Evolutionary conservation across 2,113 vertebrate genomes (phyloP), one percentile per base, ranked within the genome.

Genomic region (Corydoras maculifer): DNA sequence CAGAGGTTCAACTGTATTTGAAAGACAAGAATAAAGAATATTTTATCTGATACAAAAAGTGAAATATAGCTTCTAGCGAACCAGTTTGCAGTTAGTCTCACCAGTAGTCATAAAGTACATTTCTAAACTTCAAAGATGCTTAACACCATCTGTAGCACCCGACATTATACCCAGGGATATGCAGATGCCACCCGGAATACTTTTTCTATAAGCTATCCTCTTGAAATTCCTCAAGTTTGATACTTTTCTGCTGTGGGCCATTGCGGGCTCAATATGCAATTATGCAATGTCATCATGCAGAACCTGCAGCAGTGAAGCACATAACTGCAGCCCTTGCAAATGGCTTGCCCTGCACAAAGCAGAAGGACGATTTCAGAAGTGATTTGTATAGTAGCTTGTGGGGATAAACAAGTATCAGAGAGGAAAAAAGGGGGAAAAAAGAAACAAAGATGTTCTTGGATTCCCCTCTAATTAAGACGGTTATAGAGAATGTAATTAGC

Each of bases 291-390:
- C 49, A 31, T 58, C 53, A 25, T 14, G 49, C 13, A 69, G 9
- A 64, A 69, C 61, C 65, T 32, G 31, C 3, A 68, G 58, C 64
- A 30, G 57, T 5, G 3, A 63, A 12, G 54, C 35, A 58, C 58
- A 58, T 58, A 43, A 70, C 66, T 61, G 50, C 43, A 10, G 35
- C 15, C 51, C 55, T 14, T 54, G n/a, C 30, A 69, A 48, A 61
- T 59, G 43, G 48, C 65, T 69, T 73, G 61, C 32, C 55, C 32
- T 50, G 35, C 58, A 50, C 68, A 65, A 72, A 70, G 64, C 29
- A 35, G 35, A 59, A 63, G 32, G n/a, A 68, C 14, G 31, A n/a
- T 9, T 60, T 57, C 2, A 59, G 9, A n/a, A 30, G 25, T 65
- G 32, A 60, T 61, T 73, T 31, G 51, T 67, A 12, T 48, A 55